Conservation (phyloP, 1,140 invertebrate species). For the Philotrypesis tridentata region DNA sequence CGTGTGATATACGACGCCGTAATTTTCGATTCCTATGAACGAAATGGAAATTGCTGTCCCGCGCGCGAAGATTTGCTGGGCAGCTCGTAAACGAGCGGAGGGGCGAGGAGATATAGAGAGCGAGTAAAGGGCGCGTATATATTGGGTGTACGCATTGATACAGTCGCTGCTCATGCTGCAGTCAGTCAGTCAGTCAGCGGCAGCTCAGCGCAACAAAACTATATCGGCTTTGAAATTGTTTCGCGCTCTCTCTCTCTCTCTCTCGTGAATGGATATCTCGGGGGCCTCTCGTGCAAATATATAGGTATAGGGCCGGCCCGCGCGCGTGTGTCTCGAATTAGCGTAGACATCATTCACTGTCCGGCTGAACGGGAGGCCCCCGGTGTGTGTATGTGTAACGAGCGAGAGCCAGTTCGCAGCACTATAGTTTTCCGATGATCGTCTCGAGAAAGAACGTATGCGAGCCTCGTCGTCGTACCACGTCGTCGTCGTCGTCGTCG, state of each 20-base stretch:
- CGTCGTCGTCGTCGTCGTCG: no score
- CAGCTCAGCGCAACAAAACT: background rate
- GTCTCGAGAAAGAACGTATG: background rate
- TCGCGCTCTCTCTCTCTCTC: background rate
- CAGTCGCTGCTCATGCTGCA: background rate
- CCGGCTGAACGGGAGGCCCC: no score
- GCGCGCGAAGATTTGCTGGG: background rate
- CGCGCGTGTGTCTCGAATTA: slow-evolving; percentile 14
- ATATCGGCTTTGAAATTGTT: background rate
- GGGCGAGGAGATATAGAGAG: no score
- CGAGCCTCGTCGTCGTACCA: no score
- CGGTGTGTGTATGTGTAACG: slow-evolving; percentile 40
- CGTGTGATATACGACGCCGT: background rate
- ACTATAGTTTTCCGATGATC: slow-evolving; percentile 54
- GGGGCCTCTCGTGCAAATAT: slow-evolving; percentile 11
- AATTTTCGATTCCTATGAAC: background rate
- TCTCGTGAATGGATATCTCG: background rate
- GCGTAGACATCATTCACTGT: slow-evolving; percentile 30
- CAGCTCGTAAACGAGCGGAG: background rate
- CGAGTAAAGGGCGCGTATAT: background rate
- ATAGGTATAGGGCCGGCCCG: background rate
- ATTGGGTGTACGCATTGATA: background rate
- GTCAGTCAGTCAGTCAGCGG: background rate
- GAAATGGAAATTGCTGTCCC: background rate
- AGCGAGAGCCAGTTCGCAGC: background rate